Percentiles rank a stretch among this genome's conserved stretches.
These are phyloP conservation scores for Listrodromus nycthemerus DNA, from an alignment of 2,888 invertebrate genomes.

Conservation along the genomic window DNA sequence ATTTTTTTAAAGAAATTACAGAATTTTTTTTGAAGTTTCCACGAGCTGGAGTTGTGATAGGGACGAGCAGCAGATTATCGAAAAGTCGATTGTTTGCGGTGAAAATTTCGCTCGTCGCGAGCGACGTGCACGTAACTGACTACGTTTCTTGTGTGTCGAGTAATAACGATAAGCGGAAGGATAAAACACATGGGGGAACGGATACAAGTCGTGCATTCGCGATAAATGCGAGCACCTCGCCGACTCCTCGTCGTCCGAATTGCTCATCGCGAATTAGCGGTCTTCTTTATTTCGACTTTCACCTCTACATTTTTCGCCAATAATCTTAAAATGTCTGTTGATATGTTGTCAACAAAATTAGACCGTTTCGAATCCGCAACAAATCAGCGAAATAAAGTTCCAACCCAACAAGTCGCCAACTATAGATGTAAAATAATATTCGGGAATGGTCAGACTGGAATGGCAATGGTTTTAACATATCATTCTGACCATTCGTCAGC, in stretches of 20 bases:
- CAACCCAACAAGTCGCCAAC: neutral
- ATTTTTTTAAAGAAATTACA: constrained; percentile 11
- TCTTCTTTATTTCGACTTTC: neutral
- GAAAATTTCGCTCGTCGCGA: constrained; percentile 37
- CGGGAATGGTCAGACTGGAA: neutral
- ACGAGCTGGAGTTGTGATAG: neutral
- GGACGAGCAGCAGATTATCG: constrained; percentile 8
- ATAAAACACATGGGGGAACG: constrained; percentile 4
- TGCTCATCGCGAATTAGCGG: constrained; percentile 14
- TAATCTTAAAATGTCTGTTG: neutral
- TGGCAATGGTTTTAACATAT: neutral
- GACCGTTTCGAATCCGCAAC: too few relatives aligned
- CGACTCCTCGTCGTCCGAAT: constrained; percentile 28
- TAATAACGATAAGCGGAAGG: constrained; percentile 49
- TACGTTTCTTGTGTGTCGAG: constrained; percentile 30
- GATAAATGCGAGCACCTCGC: constrained; percentile 24
- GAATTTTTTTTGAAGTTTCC: constrained; percentile 39
- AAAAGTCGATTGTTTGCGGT: constrained; percentile 40
- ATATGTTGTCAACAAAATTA: too few relatives aligned
- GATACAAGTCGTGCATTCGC: constrained; percentile 35
- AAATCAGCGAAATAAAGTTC: too few relatives aligned
- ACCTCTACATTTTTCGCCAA: neutral
- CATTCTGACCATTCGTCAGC: too few relatives aligned
- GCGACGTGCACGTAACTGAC: constrained; percentile 23
- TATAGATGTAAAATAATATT: neutral